Base-by-base conservation (phyloP, 2,797 vertebrate genomes). In the Peromyscus eremicus region DNA sequence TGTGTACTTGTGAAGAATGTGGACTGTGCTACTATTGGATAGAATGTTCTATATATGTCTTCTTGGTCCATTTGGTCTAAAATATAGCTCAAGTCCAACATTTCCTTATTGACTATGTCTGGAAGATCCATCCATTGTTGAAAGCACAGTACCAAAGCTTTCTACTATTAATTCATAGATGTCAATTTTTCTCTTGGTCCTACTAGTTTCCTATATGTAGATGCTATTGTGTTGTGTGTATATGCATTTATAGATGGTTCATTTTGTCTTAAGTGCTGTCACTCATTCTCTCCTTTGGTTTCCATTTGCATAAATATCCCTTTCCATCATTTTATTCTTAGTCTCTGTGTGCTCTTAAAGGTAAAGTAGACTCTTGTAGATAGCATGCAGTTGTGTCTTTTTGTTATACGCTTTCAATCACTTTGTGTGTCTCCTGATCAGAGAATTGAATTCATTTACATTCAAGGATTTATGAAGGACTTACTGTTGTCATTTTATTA, bases 1-100 rank as follows among this genome's bases (percentile, higher is more conserved):
- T 87, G 43, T 55, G 55, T 85, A 86, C 60, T 94, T 94, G 64
- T 71, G 73, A 86, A 86, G 52, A 80, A 71, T 71, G 73, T 86
- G 52, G 57, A 62, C 79, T 91, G 40, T 52, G 34, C n/a, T 64
- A 14, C 70, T 75, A 60, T 29, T 81, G 57, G 23, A 37, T 43
- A 60, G 46, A 64, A 82, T 88, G 84, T 66, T 75, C 55, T 92
- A 6, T 95, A 16, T 29, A 88, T 81, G 68, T 88, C 23, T 60
- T 14, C 43, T 92, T 68, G 90, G 70, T 46, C 66, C 68, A 66
- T 89, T 83, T 77, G 34, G 1, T 95, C 60, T 70, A 77, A 89
- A 77, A 29, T 84, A 12, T 84, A 70, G 40, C 55, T 95, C 71
- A 77, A 46, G 27, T 83, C 37, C 37, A 70, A 19, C 64, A 55